Evolutionary conservation across 37 sponge, comb jelly and placozoan genomes (phyloP).

Genomic region (Cliona cf. orientalis): DNA sequence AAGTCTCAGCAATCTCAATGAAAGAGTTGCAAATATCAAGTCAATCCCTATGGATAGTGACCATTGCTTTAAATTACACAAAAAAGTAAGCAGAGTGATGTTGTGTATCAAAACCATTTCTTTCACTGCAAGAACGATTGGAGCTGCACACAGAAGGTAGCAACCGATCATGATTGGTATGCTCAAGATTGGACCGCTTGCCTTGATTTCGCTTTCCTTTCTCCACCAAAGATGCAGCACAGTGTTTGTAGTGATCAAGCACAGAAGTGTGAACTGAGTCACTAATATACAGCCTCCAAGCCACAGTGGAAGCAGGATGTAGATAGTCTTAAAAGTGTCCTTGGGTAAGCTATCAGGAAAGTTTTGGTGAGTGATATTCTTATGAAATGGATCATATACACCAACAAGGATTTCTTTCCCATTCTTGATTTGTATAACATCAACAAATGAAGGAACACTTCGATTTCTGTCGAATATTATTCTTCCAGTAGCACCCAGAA

Average conservation of each 20-base stretch:
- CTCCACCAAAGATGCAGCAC: constrained; percentile 1
- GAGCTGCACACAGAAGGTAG: constrained; percentile 7
- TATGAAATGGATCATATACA: not conserved
- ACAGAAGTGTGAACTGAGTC: not conserved
- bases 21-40: constrained; percentile 5
- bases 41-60: not conserved
- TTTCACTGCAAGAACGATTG: not conserved
- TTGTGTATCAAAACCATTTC: not conserved
- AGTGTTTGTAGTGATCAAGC: constrained; percentile 8
- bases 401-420: constrained; percentile 11
- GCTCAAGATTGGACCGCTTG: constrained; percentile 35
- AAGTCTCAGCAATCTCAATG: constrained; percentile 8
- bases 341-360: not conserved
- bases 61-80: constrained; percentile 22
- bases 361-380: not conserved
- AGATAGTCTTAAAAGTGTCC: constrained; percentile 14
- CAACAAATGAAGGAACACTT: not conserved
- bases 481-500: constrained; percentile 19
- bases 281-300: not conserved
- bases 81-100: not conserved
- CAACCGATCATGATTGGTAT: constrained; percentile 32
- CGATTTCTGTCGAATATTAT: not conserved
- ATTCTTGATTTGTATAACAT: constrained; percentile 14
- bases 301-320: constrained; percentile 8
- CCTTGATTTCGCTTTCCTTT: constrained; percentile 35